Conservation (phyloP, 2,888 invertebrate genomes). For the Drosophila pseudotalamancana region DNA sequence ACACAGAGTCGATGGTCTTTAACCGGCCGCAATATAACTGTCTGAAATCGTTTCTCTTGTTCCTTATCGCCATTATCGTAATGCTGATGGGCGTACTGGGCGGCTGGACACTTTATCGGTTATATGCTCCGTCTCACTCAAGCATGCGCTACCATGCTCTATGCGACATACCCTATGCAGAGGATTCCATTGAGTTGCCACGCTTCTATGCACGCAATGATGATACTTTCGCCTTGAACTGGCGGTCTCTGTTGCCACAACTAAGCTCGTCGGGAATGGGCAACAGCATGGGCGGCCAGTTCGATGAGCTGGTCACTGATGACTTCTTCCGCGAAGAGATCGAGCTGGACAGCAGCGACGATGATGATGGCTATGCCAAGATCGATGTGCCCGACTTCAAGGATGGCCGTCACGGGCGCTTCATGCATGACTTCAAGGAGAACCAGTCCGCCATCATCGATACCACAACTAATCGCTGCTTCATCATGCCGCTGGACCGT, state of each 20-base stretch:
- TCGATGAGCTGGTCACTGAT: conserved; percentile 67
- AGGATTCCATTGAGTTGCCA: conserved; percentile 72
- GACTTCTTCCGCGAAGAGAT: conserved; percentile 91
- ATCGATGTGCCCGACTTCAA: conserved; percentile 94
- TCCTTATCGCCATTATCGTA: conserved; percentile 89
- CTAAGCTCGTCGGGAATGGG: conserved; percentile 25
- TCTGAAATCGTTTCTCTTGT: conserved; percentile 88
- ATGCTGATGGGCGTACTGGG: conserved; percentile 89
- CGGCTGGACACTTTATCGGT: conserved; percentile 91
- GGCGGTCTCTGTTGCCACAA: conserved; percentile 71
- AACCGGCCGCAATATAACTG: conserved; percentile 85
- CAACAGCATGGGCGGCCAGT: conserved; percentile 26
- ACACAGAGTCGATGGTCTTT: conserved; percentile 84
- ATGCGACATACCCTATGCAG: conserved; percentile 83
- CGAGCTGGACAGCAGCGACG: conserved; percentile 88
- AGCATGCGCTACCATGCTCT: conserved; percentile 84
- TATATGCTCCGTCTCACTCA: conserved; percentile 87
- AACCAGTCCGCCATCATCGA: conserved; percentile 92
- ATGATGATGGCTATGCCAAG: conserved; percentile 90
- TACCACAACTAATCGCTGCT: conserved; percentile 90
- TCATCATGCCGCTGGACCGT: conserved; percentile 94
- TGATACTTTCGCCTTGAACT: conserved; percentile 78
- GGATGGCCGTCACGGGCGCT: conserved; percentile 92
- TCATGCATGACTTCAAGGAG: conserved; percentile 95
- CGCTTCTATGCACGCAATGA: conserved; percentile 78